A percentile compares a stretch with the other conserved stretches of the same genome.
These are phyloP conservation scores for Menura novaehollandiae DNA, from an alignment of 2,113 vertebrate genomes.

Conservation along the genomic window DNA sequence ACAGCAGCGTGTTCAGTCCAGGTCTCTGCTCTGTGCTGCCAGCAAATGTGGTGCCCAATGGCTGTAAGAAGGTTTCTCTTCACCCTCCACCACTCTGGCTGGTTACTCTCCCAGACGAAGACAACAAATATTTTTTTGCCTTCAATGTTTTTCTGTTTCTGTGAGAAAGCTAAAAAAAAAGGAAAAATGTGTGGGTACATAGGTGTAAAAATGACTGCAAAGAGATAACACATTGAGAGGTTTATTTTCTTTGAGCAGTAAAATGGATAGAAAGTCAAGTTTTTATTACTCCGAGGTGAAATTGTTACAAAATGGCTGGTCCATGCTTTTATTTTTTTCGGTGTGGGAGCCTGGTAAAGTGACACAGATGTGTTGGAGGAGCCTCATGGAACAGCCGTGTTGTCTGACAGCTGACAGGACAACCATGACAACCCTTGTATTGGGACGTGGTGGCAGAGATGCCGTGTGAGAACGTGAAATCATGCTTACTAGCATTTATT, in stretches of 20 bases:
- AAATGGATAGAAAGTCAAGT: background rate
- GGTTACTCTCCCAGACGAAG: background rate
- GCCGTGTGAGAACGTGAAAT: fast-evolving
- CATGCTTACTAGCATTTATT: background rate
- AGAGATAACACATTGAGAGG: background rate
- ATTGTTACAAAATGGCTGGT: constrained; percentile 17
- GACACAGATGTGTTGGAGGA: fast-evolving
- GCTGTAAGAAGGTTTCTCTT: background rate
- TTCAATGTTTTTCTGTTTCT: background rate
- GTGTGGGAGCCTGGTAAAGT: background rate
- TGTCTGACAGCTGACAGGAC: background rate
- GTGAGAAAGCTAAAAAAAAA: background rate
- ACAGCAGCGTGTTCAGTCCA: background rate
- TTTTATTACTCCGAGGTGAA: background rate
- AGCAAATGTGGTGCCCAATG: background rate
- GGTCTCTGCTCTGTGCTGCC: background rate
- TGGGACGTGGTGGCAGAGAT: background rate
- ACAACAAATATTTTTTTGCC: background rate
- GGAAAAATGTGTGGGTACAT: background rate
- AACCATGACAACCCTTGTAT: background rate
- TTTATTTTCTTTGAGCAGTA: constrained; percentile 6
- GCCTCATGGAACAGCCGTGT: background rate
- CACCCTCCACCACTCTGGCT: background rate
- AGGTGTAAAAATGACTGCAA: constrained; percentile 2
- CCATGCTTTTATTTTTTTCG: fast-evolving